Percentiles rank a stretch among this genome's conserved stretches.
Conservation (phyloP, 2,888 invertebrate species). For the Caradrina clavipalpis region DNA sequence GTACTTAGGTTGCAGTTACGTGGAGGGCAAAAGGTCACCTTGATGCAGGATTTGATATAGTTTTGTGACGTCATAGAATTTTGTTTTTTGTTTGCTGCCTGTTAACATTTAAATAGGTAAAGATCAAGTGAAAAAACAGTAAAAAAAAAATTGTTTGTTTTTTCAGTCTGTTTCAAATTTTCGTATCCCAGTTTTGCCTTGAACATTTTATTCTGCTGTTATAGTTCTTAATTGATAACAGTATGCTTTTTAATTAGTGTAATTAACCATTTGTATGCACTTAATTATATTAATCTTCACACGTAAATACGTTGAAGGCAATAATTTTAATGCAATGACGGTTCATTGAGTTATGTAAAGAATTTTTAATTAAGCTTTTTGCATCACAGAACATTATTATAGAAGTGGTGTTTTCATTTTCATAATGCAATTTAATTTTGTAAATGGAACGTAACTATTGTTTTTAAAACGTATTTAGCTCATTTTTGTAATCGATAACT, state of each 20-base stretch:
- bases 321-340: conserved; percentile 11
- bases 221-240: not conserved
- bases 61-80: not conserved
- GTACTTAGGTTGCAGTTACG: conserved; percentile 3
- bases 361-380: conserved; percentile 29
- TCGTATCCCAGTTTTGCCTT: not conserved
- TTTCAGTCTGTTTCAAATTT: not conserved
- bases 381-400: conserved; percentile 7
- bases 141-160: no score
- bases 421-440: not conserved
- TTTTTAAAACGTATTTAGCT: not conserved
- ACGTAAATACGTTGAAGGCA: conserved; percentile 11
- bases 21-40: conserved; percentile 21
- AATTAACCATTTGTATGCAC: conserved; percentile 39
- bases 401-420: not conserved
- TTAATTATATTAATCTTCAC: conserved; percentile 15
- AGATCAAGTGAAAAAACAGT: no score
- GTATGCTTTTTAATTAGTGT: conserved; percentile 21
- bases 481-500: conserved; percentile 8
- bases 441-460: not conserved
- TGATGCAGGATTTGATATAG: conserved; percentile 10
- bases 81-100: no score
- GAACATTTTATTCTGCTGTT: not conserved
- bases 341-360: conserved; percentile 20
- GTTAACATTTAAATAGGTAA: no score